phyloP scores from a whole-genome alignment of 2,113 vertebrate genomes.

The Poicephalus meyeri region DNA sequence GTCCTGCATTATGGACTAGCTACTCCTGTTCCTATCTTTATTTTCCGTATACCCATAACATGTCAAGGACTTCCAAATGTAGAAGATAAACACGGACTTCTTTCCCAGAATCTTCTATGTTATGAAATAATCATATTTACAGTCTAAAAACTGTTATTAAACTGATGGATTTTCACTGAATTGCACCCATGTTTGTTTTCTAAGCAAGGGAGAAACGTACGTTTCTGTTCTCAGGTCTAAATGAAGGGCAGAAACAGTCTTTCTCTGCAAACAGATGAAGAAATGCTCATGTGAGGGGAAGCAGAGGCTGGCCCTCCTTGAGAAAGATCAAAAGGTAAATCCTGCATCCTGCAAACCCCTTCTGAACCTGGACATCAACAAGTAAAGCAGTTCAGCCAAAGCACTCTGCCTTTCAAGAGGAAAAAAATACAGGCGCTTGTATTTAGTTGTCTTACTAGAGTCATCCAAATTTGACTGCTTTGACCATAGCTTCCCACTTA shows the following conservation, averaged over 20 bases:
- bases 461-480: background rate
- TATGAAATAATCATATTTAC: background rate
- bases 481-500: background rate
- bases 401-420: background rate
- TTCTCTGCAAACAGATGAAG: background rate
- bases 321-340: background rate
- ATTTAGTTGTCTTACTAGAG: background rate
- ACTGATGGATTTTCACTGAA: background rate
- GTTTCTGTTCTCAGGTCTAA: background rate
- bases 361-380: background rate
- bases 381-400: background rate
- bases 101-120: background rate
- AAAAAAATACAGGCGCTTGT: background rate
- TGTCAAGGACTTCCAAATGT: background rate
- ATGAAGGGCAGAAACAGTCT: background rate
- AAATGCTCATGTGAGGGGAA: background rate
- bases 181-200: background rate
- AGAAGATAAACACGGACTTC: background rate
- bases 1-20: background rate
- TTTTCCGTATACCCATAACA: background rate
- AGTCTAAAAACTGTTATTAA: background rate
- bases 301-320: background rate
- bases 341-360: background rate
- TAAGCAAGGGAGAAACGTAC: background rate
- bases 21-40: background rate